Evolutionary conservation across 2,113 vertebrate genomes (phyloP).

Genomic region (Actinemys pallida): DNA sequence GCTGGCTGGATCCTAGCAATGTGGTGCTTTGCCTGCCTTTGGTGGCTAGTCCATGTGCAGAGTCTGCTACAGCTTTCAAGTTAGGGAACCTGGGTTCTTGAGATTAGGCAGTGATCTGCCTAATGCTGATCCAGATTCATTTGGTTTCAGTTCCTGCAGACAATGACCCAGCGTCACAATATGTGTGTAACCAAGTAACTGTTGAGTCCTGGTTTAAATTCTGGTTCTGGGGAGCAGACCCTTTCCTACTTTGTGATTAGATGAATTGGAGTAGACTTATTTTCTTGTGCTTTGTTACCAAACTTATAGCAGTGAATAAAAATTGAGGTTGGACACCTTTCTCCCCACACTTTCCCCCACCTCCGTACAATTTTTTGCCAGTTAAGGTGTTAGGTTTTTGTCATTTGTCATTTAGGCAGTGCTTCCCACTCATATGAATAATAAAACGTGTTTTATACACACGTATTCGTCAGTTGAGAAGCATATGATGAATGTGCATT

Average conservation of each 20-base stretch:
- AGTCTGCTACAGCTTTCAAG: not conserved
- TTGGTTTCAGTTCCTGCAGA: not conserved
- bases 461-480: not conserved
- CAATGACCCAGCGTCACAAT: not conserved
- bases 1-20: not conserved
- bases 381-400: not conserved
- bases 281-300: not conserved
- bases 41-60: not conserved
- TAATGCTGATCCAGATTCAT: not conserved
- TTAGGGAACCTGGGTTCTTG: not conserved
- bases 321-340: not conserved
- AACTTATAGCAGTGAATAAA: not conserved
- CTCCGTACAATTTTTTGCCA: not conserved
- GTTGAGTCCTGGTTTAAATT: not conserved
- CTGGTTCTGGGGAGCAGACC: not conserved
- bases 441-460: not conserved
- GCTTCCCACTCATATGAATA: not conserved
- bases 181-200: not conserved
- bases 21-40: not conserved
- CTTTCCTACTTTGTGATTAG: not conserved
- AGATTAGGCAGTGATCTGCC: not conserved
- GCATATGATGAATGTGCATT: not conserved
- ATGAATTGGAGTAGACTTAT: not conserved
- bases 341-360: not conserved
- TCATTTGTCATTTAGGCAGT: not conserved